A percentile compares a stretch with the other conserved stretches of the same genome.
phyloP scores from a whole-genome alignment of 2,888 invertebrate genomes.

The Odontocolon sp. region DNA sequence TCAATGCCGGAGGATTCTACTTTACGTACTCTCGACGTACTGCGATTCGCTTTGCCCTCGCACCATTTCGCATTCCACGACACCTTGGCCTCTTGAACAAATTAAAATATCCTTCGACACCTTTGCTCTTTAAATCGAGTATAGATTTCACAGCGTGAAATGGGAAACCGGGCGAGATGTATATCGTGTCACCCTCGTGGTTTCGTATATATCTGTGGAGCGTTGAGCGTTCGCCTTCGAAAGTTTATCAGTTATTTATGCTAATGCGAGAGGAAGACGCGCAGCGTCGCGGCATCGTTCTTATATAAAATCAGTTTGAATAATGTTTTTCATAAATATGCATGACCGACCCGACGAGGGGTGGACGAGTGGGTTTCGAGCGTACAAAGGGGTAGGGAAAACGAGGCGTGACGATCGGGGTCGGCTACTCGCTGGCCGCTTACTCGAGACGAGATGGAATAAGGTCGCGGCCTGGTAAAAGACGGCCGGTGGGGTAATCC shows the following conservation, averaged over 20 bases:
- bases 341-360: constrained; percentile 66
- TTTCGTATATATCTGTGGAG: constrained; percentile 2
- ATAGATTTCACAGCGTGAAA: constrained; percentile 30
- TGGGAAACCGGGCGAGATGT: constrained; percentile 17
- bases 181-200: constrained; percentile 26
- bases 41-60: too few species aligned
- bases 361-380: constrained; percentile 47
- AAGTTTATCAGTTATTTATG: constrained; percentile 76
- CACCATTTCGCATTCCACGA: too few species aligned
- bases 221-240: constrained; percentile 49
- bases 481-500: constrained; percentile 50
- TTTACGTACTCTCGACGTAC: too few species aligned
- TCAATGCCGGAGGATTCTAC: too few species aligned
- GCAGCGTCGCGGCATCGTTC: constrained; percentile 74
- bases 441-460: constrained; percentile 67
- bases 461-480: constrained; percentile 69
- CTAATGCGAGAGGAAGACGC: constrained; percentile 67
- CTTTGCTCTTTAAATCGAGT: not conserved
- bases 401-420: constrained; percentile 76
- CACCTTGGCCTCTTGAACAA: too few species aligned
- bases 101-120: too few species aligned
- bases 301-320: constrained; percentile 78
- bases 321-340: constrained; percentile 79
- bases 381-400: constrained; percentile 55
- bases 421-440: constrained; percentile 64